Conservation (phyloP, 1,140 invertebrate genomes). For the Vollenhovia emeryi region DNA sequence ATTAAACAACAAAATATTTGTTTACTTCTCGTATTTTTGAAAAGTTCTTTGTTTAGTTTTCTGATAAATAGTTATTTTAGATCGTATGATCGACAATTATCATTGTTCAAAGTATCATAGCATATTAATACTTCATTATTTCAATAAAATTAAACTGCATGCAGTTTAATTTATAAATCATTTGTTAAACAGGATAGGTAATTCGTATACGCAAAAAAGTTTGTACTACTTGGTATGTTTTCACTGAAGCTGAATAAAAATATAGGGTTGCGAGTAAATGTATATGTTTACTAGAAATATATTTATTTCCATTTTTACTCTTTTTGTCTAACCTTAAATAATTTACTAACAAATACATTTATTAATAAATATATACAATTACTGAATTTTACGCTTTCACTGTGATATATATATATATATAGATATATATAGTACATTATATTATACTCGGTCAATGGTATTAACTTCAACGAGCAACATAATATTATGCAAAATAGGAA, state of each 20-base stretch:
- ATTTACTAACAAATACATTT: neutral
- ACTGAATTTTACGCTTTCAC: neutral
- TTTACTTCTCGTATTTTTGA: neutral
- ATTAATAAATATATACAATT: constrained; percentile 3
- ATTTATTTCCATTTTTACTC: neutral
- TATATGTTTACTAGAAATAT: neutral
- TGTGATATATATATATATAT: neutral
- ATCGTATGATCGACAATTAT: neutral
- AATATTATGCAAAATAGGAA: neutral
- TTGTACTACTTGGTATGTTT: neutral
- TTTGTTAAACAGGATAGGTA: neutral
- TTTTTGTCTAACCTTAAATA: neutral
- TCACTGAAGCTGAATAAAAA: neutral
- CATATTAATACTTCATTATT: neutral
- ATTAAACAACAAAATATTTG: neutral
- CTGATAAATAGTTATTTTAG: neutral
- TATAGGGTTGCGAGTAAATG: neutral
- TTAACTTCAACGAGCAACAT: neutral
- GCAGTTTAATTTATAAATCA: neutral
- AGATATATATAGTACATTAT: neutral
- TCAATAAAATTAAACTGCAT: neutral
- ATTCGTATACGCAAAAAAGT: neutral
- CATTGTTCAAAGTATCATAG: neutral
- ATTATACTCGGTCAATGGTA: neutral
- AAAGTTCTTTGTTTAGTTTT: neutral